These are phyloP conservation scores for Merluccius polli DNA, from an alignment of 2,797 vertebrate genomes.

Conservation along the genomic window DNA sequence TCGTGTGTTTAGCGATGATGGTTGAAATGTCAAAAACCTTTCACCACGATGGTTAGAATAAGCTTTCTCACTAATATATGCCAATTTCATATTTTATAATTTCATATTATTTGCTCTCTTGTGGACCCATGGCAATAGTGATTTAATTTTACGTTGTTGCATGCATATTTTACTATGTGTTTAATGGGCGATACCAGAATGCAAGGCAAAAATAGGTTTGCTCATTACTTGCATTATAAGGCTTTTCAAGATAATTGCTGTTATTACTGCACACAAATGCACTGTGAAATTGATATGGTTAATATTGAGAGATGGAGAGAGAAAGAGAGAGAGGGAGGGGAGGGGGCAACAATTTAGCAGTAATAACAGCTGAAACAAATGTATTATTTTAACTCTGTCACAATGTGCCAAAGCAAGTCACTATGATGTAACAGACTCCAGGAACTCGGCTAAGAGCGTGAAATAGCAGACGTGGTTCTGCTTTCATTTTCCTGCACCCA, in stretches of 20 bases:
- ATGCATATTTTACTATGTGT: background rate
- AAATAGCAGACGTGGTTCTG: conserved; percentile 24
- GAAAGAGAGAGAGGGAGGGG: background rate
- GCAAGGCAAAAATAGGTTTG: background rate
- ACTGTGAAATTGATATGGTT: conserved; percentile 5
- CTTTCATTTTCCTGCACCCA: conserved; percentile 36
- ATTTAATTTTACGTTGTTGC: background rate
- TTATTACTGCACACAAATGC: background rate
- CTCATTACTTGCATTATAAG: background rate
- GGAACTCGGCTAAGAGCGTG: background rate
- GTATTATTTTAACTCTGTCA: conserved; percentile 47
- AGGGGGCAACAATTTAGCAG: conserved; percentile 28
- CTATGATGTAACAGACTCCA: conserved; percentile 37
- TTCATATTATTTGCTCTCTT: background rate
- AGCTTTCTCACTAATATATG: background rate
- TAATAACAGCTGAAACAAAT: conserved; percentile 48
- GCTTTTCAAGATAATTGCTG: conserved; percentile 1
- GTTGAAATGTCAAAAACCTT: background rate
- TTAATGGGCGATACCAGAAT: background rate
- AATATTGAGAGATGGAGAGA: conserved; percentile 36
- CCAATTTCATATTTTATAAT: background rate
- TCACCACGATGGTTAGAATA: background rate
- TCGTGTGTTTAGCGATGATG: background rate
- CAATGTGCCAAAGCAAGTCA: conserved; percentile 34
- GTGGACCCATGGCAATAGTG: background rate